These are phyloP conservation scores for Procavia capensis DNA, from an alignment of 2,113 vertebrate genomes.

Conservation along the genomic window DNA sequence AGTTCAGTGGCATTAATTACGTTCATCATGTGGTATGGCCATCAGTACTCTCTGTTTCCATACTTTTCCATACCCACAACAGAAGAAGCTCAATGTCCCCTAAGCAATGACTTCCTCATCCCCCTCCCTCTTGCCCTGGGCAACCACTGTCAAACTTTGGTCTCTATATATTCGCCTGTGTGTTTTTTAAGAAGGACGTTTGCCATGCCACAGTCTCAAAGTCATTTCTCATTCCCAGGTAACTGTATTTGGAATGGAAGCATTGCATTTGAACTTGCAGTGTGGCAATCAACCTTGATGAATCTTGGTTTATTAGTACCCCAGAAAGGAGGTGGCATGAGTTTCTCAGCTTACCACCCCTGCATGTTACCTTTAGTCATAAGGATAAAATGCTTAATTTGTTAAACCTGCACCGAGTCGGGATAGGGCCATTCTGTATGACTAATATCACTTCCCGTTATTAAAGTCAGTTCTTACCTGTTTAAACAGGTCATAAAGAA, in stretches of 20 bases:
- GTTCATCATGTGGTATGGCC: neutral
- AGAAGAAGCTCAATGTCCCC: neutral
- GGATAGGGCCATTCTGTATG: slow-evolving; percentile 77
- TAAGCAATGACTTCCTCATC: neutral
- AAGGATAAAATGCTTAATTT: slow-evolving; percentile 85
- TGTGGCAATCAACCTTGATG: neutral
- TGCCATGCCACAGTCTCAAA: neutral
- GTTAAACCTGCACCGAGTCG: slow-evolving; percentile 82
- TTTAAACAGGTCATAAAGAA: slow-evolving; percentile 68
- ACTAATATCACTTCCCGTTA: slow-evolving; percentile 70
- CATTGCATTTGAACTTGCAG: neutral
- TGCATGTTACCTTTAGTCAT: slow-evolving; percentile 82
- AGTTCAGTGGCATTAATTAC: neutral
- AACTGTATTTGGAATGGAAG: neutral
- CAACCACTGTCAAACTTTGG: neutral
- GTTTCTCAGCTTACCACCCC: slow-evolving; percentile 56
- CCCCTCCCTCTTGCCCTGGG: neutral
- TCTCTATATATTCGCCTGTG: neutral
- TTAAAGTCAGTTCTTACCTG: slow-evolving; percentile 78
- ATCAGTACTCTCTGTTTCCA: neutral
- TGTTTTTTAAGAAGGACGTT: neutral
- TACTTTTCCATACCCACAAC: neutral
- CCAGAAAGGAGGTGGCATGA: neutral
- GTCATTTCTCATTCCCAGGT: neutral
- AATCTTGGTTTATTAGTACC: neutral